Base-by-base conservation (phyloP, 2,797 vertebrate species). In the Anniella stebbinsi region DNA sequence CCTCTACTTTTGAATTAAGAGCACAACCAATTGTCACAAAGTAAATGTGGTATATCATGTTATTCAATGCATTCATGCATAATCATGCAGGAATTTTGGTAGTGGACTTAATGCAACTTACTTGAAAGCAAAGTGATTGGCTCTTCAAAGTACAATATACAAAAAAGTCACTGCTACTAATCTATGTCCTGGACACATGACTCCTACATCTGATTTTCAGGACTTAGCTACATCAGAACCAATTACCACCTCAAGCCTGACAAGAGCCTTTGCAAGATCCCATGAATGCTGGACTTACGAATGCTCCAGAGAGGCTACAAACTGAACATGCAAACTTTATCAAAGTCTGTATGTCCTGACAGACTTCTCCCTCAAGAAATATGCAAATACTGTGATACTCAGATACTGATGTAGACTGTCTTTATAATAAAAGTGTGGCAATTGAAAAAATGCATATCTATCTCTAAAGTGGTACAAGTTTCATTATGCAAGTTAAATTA, bases 231-330 rank as follows among this genome's bases (percentile, higher is more conserved):
- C 30, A 91, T 91, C 92, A 83, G 88, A 93, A 84, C 82, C 69
- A 89, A 90, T 93, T 86, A 94, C 45, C 90, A 93, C 45, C 67
- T 41, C 51, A 54, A 63, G 92, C 77, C 87, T 94, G 88, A 90
- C 81, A 72, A 91, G 69, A 80, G 13, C 93, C 95, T 90, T 91
- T 88, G 82, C 57, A 75, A 72, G 87, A 94, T 87, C 75, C 83
- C 86, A 51, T 30, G 91, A 93, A 85, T 45, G 18, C 38, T 28
- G n/a, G 67, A 82, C 85, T 91, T 86, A 85, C 89, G 90, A 90
- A 96, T 92, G 76, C 36, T 48, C 70, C 15, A 28, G 72, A 17
- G 2, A 48, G n/a, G 60, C 38, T 60, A 51, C 0, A 0, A 90
- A 80, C 72, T 83, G 63, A 76, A 89, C 91, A 87, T 67, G 85